phyloP scores from a whole-genome alignment of 2,888 invertebrate genomes.

The Dimorphilus gyrociliatus region DNA sequence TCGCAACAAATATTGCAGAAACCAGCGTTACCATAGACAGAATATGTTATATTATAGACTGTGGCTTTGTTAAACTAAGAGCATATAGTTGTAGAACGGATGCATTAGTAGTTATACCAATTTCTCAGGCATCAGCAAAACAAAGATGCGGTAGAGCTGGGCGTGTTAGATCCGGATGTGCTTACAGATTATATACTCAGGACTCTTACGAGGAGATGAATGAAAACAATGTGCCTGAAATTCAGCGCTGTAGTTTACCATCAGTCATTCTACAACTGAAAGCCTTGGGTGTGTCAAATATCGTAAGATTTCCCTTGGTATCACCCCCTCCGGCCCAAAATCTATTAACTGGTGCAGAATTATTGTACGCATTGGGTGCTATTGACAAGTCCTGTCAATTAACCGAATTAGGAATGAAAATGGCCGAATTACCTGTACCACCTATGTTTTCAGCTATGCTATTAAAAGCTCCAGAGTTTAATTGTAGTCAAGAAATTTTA shows the following conservation, averaged over 20 bases:
- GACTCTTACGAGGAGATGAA: conserved; percentile 54
- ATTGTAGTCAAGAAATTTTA: conserved; percentile 76
- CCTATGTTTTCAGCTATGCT: conserved; percentile 74
- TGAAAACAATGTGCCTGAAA: conserved; percentile 66
- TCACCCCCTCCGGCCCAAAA: conserved; percentile 78
- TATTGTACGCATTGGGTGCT: conserved; percentile 58
- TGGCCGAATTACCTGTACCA: conserved; percentile 79
- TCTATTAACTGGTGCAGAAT: conserved; percentile 64
- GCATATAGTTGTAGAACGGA: conserved; percentile 64
- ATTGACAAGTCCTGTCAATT: conserved; percentile 55
- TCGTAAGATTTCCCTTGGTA: conserved; percentile 76
- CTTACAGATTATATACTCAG: conserved; percentile 42
- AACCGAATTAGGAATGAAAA: conserved; percentile 60
- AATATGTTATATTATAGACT: conserved; percentile 62
- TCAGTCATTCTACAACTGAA: conserved; percentile 72
- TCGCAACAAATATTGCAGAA: conserved; percentile 92
- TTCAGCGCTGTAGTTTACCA: conserved; percentile 72
- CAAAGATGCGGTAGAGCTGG: conserved; percentile 88
- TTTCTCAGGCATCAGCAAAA: conserved; percentile 70
- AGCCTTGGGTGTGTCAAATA: conserved; percentile 79
- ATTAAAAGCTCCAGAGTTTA: conserved; percentile 54
- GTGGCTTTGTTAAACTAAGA: conserved; percentile 83
- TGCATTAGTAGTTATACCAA: conserved; percentile 58
- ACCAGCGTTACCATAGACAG: conserved; percentile 88
- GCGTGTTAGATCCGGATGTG: conserved; percentile 62